These are phyloP conservation scores for Holacanthella duospinosa DNA, from an alignment of 2,888 invertebrate species.

Conservation along the genomic window DNA sequence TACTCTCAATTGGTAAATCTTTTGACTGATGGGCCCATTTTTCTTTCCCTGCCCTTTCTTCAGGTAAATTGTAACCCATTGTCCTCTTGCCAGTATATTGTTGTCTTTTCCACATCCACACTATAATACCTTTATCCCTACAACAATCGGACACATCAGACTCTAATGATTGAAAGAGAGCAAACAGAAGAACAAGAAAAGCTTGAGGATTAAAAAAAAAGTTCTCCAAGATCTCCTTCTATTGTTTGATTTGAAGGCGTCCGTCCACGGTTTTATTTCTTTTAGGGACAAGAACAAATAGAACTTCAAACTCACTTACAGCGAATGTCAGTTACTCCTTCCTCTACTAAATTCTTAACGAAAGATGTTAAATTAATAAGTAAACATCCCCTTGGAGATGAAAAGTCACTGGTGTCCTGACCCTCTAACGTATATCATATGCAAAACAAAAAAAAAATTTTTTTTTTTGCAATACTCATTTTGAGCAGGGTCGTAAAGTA, in stretches of 20 bases:
- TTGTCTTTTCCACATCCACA: not conserved
- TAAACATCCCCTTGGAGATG: slow-evolving; percentile 32
- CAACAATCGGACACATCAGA: not conserved
- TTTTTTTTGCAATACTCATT: not conserved
- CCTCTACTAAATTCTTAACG: slow-evolving; percentile 15
- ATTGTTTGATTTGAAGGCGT: slow-evolving; percentile 22
- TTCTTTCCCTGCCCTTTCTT: not conserved
- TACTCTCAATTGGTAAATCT: not conserved
- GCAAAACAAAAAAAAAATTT: no score
- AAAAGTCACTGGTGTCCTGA: not conserved
- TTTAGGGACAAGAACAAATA: slow-evolving; percentile 18
- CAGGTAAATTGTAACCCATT: not conserved
- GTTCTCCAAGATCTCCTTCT: not conserved
- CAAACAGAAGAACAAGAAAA: not conserved
- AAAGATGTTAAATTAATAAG: slow-evolving; percentile 38
- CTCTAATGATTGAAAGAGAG: not conserved
- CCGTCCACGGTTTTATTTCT: slow-evolving; percentile 10
- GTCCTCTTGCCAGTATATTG: not conserved
- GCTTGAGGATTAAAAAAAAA: not conserved
- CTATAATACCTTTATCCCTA: not conserved
- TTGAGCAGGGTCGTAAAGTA: not conserved
- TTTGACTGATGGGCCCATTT: not conserved
- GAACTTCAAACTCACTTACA: slow-evolving; percentile 6
- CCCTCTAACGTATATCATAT: no score
- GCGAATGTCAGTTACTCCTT: slow-evolving; percentile 13